Evolutionary conservation across 2,888 invertebrate genomes (phyloP), one percentile per base, ranked within the genome.

Genomic region (Ditylenchus weischeri): DNA sequence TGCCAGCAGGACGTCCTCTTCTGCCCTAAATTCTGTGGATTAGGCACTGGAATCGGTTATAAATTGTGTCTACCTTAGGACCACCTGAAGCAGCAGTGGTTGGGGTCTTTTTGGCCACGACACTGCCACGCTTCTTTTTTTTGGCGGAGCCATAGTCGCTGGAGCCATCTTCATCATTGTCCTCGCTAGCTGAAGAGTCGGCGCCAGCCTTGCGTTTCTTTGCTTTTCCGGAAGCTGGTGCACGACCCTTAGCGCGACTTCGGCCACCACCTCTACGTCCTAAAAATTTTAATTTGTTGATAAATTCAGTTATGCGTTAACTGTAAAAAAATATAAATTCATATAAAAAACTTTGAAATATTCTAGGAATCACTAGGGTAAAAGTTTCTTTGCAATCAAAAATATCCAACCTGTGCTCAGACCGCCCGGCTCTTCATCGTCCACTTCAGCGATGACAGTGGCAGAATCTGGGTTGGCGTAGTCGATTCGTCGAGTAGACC

Each of bases 391-490:
- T 29, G 29, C 5, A 29, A 29, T n/a, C 2, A 29, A 29, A 29
- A 29, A 5, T 29, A 66, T 69, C 21, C 71, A 49, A 38, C 65
- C 60, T 8, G 68, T 13, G 10, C 59, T 36, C 15, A 78, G 68
- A n/a, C 77, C 78, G 15, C 79, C 79, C 15, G 79, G 79, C 62
- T 81, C 77, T 65, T 81, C 81, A 61, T 81, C 81, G 67, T 80
- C 81, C 10, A 79, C 76, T 59, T 75, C 66, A n/a, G 69, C 71
- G 23, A 74, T 64, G 47, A 72, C 72, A 29, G 57, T 66, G 47
- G 59, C 50, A 60, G 80, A 77, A 63, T 81, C 81, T 7, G 77
- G 76, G 65, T 80, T 78, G 10, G 81, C 81, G 15, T 43, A 43
- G 15, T 43, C 43, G 15, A 43, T 43, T 43, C 43, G 43, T 43